A percentile compares a stretch with the other conserved stretches of the same genome.
Evolutionary conservation across 2,113 vertebrate genomes (phyloP).

Genomic region (Bettongia penicillata): DNA sequence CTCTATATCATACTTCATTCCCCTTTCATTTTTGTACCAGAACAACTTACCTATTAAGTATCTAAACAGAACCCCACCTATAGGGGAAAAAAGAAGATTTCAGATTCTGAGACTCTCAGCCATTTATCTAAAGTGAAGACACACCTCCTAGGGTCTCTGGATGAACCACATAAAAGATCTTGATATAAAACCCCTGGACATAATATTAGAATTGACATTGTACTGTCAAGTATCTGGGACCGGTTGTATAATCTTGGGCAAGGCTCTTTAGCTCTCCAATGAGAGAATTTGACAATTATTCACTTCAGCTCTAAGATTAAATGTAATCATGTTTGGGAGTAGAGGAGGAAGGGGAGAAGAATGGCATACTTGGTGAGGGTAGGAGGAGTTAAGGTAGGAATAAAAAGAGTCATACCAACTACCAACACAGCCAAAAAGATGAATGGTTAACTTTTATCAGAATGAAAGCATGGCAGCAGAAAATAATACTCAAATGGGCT

Average conservation of each 20-base stretch:
- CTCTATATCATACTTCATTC: neutral
- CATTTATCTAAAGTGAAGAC: neutral
- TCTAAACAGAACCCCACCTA: neutral
- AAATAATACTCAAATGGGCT: neutral
- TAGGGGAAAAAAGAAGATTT: neutral
- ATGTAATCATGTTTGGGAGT: neutral
- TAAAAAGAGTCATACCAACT: neutral
- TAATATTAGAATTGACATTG: neutral
- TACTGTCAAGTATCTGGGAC: neutral
- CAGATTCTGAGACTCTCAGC: neutral
- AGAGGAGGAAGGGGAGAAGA: neutral
- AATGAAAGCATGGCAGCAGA: neutral
- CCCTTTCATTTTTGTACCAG: neutral
- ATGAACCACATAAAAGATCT: neutral
- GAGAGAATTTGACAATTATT: neutral
- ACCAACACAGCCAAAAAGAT: neutral
- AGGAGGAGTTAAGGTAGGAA: neutral
- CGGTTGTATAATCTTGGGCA: neutral
- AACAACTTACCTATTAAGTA: neutral
- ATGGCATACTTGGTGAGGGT: neutral
- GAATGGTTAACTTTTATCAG: constrained; percentile 18
- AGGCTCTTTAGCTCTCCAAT: neutral
- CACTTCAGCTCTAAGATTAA: neutral
- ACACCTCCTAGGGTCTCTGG: neutral
- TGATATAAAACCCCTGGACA: neutral